Percentiles rank a stretch among this genome's conserved stretches.
Evolutionary conservation across 2,888 invertebrate genomes (phyloP).

Genomic region (Andrena flavipes): DNA sequence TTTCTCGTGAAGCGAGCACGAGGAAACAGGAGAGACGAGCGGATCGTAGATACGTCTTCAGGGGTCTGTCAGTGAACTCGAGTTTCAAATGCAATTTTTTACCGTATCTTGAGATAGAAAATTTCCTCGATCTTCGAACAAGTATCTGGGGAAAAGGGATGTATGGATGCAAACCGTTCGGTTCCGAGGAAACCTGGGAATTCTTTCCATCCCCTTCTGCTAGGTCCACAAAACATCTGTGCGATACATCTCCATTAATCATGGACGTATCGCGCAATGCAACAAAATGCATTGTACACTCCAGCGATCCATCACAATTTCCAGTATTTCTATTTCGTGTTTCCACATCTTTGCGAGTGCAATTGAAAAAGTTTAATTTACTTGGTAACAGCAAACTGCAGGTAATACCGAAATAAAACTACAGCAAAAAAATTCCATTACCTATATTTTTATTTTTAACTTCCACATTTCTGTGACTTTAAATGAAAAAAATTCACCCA

Average conservation of each 20-base stretch:
- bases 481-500: neutral
- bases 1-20: slow-evolving; percentile 6
- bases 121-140: neutral
- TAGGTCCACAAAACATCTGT: neutral
- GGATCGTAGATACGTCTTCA: slow-evolving; percentile 3
- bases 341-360: neutral
- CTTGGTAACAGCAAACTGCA: neutral
- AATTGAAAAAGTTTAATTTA: neutral
- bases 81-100: slow-evolving; percentile 21
- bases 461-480: neutral
- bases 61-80: slow-evolving; percentile 12
- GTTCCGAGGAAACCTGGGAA: neutral
- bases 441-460: no score
- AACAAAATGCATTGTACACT: neutral
- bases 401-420: neutral
- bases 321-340: slow-evolving; percentile 2
- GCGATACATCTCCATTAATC: slow-evolving; percentile 39
- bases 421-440: no score
- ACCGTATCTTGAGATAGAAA: neutral
- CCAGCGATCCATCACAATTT: slow-evolving; percentile 28
- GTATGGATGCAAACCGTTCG: neutral
- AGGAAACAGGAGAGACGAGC: slow-evolving; percentile 21
- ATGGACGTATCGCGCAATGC: neutral
- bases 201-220: neutral
- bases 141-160: neutral